Conservation (phyloP, 2,888 invertebrate species). For the Platycheirus rosarum region DNA sequence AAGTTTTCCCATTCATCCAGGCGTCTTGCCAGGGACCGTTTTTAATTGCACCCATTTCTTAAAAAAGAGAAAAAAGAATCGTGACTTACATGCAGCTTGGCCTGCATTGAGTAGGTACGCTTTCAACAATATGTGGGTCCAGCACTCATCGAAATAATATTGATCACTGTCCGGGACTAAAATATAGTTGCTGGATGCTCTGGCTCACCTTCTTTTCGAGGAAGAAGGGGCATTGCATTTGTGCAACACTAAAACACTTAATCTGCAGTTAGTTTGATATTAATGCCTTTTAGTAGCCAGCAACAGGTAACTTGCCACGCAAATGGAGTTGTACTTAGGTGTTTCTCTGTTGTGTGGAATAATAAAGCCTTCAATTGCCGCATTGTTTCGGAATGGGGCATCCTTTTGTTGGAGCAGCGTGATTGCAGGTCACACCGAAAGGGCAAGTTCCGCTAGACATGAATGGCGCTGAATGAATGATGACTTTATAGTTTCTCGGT, state of each 20-base stretch:
- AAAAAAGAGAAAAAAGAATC: constrained; percentile 39
- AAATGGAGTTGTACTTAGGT: background rate
- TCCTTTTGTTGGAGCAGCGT: constrained; percentile 55
- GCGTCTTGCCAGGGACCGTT: constrained; percentile 12
- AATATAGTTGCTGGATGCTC: background rate
- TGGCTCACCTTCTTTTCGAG: constrained; percentile 23
- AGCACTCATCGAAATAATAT: constrained; percentile 34
- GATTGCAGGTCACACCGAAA: constrained; percentile 48
- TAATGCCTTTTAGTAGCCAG: constrained; percentile 56
- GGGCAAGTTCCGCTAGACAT: constrained; percentile 17
- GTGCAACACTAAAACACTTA: constrained; percentile 28
- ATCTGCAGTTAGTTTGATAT: constrained; percentile 55
- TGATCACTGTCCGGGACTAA: constrained; percentile 37
- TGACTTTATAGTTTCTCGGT: constrained; percentile 58
- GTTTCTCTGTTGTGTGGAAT: constrained; percentile 7
- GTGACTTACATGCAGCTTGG: constrained; percentile 35
- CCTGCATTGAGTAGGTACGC: background rate
- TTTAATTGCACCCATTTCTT: constrained; percentile 61
- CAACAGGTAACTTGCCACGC: constrained; percentile 24
- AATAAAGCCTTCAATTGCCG: constrained; percentile 58
- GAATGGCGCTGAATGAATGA: constrained; percentile 61
- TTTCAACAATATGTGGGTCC: constrained; percentile 9
- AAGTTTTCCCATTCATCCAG: too few relatives aligned
- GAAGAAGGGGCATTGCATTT: constrained; percentile 46
- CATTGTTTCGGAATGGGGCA: constrained; percentile 36